phyloP scores from a whole-genome alignment of 2,797 vertebrate genomes.

The Dipus sagitta region DNA sequence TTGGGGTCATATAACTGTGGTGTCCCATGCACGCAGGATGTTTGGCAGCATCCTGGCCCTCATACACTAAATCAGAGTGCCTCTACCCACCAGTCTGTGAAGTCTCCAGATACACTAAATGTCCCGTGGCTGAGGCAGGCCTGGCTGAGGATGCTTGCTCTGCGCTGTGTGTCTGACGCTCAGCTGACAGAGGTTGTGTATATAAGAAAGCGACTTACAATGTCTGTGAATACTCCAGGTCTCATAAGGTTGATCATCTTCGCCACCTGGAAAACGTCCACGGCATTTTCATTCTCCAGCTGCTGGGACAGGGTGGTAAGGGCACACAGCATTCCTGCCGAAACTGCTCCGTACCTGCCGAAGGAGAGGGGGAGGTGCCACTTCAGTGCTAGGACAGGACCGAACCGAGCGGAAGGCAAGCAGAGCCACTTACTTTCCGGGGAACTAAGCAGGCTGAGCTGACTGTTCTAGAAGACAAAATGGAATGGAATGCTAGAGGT shows the following conservation, averaged over 20 bases:
- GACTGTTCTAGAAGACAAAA: slow-evolving; percentile 5
- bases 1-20: neutral
- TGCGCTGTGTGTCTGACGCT: neutral
- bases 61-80: neutral
- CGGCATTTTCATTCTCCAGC: slow-evolving; percentile 97
- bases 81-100: neutral
- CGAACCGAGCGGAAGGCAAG: neutral
- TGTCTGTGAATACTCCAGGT: slow-evolving; percentile 99
- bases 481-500: neutral
- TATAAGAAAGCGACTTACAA: slow-evolving; percentile 90
- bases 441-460: neutral
- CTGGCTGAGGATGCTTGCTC: neutral
- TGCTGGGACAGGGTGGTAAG: slow-evolving; percentile 98
- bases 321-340: slow-evolving; percentile 96
- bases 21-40: neutral
- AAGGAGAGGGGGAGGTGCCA: neutral
- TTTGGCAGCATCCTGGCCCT: neutral
- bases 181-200: neutral
- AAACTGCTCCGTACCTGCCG: slow-evolving; percentile 96
- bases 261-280: slow-evolving; percentile 99
- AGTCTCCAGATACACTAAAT: neutral
- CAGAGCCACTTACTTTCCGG: neutral
- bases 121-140: neutral
- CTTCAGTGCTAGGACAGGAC: neutral
- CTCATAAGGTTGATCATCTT: slow-evolving; percentile 99